phyloP scores from a whole-genome alignment of 1,140 invertebrate species.

The Drosophila sucinea region DNA sequence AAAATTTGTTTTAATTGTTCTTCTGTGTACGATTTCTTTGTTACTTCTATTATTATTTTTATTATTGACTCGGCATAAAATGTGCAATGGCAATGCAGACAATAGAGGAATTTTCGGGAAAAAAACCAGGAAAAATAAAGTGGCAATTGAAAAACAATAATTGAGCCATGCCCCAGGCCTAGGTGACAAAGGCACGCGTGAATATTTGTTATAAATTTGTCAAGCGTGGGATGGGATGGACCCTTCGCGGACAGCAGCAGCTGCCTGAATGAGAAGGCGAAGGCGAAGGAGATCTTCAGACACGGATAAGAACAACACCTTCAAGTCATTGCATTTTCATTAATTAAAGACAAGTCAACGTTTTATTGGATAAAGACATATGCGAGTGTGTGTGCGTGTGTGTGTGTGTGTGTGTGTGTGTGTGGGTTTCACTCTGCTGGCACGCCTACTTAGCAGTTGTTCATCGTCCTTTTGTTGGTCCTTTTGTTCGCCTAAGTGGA shows the following conservation, averaged over 20 bases:
- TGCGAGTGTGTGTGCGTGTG: slow-evolving; percentile 18
- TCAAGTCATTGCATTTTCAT: slow-evolving; percentile 77
- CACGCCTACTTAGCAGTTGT: slow-evolving; percentile 49
- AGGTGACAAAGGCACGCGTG: slow-evolving; percentile 77
- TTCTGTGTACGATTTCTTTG: slow-evolving; percentile 54
- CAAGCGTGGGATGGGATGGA: slow-evolving; percentile 37
- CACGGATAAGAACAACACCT: slow-evolving; percentile 57
- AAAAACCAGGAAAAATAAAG: slow-evolving; percentile 57
- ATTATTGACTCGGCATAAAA: slow-evolving; percentile 66
- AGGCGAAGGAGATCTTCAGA: slow-evolving; percentile 30
- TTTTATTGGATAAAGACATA: slow-evolving; percentile 65
- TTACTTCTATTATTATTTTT: slow-evolving; percentile 28
- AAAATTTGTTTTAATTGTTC: slow-evolving; percentile 77
- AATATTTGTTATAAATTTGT: slow-evolving; percentile 82
- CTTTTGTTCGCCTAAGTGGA: slow-evolving; percentile 73
- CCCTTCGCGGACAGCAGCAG: slow-evolving; percentile 9
- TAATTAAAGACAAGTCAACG: slow-evolving; percentile 62
- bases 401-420: background rate
- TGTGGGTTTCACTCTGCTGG: slow-evolving; percentile 27
- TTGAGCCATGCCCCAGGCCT: slow-evolving; percentile 71
- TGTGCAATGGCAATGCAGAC: slow-evolving; percentile 54
- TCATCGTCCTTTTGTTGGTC: slow-evolving; percentile 34
- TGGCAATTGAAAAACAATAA: slow-evolving; percentile 75
- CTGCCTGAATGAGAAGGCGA: slow-evolving; percentile 35
- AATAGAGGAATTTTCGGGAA: slow-evolving; percentile 45